phyloP scores from a whole-genome alignment of 2,888 invertebrate species.

The Leucoptera coffeella region DNA sequence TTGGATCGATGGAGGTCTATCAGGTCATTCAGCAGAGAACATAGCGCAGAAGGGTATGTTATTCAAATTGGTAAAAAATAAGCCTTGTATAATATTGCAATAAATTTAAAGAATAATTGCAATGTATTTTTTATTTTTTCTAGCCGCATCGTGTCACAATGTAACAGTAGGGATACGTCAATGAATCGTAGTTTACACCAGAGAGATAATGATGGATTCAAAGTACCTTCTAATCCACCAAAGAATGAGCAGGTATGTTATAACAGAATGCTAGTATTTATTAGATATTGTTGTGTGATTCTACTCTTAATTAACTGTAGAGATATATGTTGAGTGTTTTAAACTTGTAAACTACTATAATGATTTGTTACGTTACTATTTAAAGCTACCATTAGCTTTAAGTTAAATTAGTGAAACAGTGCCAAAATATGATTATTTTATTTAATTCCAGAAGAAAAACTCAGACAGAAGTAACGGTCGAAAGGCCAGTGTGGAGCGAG shows the following conservation, averaged over 20 bases:
- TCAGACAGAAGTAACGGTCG: constrained; percentile 21
- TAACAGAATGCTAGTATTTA: too few relatives aligned
- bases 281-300: too few relatives aligned
- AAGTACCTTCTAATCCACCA: constrained; percentile 28
- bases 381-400: too few relatives aligned
- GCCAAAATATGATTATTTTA: background rate
- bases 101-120: background rate
- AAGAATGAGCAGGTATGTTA: too few relatives aligned
- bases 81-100: too few relatives aligned
- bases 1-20: constrained; percentile 41
- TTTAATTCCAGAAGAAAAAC: constrained; percentile 18
- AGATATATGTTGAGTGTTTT: too few relatives aligned
- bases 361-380: too few relatives aligned
- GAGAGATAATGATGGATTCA: constrained; percentile 36
- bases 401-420: too few relatives aligned
- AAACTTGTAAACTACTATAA: too few relatives aligned
- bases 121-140: too few relatives aligned
- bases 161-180: constrained; percentile 38
- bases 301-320: too few relatives aligned
- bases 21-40: constrained; percentile 42
- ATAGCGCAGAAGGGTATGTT: constrained; percentile 39
- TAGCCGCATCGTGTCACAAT: constrained; percentile 40
- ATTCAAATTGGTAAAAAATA: too few relatives aligned
- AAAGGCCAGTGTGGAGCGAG: constrained; percentile 23
- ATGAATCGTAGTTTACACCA: constrained; percentile 30